A percentile compares a stretch with the other conserved stretches of the same genome.
phyloP scores from a whole-genome alignment of 1,140 invertebrate genomes.

The Chelonus insularis region DNA sequence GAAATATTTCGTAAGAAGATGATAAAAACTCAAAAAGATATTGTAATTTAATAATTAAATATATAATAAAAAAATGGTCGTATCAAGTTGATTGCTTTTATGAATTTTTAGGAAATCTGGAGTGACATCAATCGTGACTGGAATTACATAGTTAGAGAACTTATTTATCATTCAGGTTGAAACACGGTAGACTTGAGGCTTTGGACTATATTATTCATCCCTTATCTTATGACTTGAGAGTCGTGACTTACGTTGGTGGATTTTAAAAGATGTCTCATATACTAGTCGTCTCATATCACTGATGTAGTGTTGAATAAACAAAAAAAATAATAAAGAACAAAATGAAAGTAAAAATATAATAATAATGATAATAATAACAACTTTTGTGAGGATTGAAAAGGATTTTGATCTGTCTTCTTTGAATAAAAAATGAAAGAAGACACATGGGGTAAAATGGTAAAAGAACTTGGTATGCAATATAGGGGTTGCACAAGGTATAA shows the following conservation, averaged over 20 bases:
- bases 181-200: conserved; percentile 41
- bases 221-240: conserved; percentile 38
- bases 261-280: neutral
- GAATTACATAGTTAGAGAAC: conserved; percentile 44
- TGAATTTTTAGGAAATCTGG: conserved; percentile 24
- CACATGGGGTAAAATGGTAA: conserved; percentile 7
- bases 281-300: too few relatives aligned
- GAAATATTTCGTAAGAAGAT: too few relatives aligned
- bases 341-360: neutral
- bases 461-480: conserved; percentile 19
- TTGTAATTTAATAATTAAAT: too few relatives aligned
- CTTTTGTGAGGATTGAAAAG: neutral
- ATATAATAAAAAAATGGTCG: neutral
- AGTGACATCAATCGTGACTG: conserved; percentile 49
- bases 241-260: neutral
- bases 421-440: conserved; percentile 30
- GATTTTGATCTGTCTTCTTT: conserved; percentile 13
- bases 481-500: neutral
- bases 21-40: too few relatives aligned
- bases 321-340: neutral
- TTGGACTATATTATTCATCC: conserved; percentile 56
- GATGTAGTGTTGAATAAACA: neutral
- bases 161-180: conserved; percentile 57
- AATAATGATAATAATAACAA: neutral
- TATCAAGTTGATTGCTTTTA: neutral